These are phyloP conservation scores for Acinonyx jubatus DNA, from an alignment of 2,113 vertebrate genomes.

Conservation along the genomic window DNA sequence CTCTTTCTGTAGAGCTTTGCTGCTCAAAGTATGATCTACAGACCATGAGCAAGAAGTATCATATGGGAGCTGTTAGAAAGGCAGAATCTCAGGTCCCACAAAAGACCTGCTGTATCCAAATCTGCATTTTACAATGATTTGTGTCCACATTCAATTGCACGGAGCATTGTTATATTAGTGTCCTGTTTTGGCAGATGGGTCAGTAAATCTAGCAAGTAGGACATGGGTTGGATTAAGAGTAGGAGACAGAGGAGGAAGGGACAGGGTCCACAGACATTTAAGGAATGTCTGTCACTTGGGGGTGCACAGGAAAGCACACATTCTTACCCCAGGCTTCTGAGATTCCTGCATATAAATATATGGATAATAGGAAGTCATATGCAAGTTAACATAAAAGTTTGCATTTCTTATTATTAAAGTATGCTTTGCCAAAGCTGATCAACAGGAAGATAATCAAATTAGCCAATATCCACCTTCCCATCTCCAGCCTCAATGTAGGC, in stretches of 20 bases:
- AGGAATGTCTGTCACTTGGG: background rate
- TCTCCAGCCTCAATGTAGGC: background rate
- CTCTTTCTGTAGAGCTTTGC: background rate
- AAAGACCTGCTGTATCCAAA: background rate
- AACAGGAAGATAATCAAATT: background rate
- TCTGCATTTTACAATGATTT: background rate
- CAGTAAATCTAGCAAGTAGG: background rate
- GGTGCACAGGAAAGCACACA: background rate
- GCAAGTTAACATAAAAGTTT: background rate
- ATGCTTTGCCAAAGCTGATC: background rate
- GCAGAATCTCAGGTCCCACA: background rate
- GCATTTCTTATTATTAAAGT: background rate
- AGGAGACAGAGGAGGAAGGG: background rate
- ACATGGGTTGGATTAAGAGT: background rate
- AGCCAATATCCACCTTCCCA: background rate
- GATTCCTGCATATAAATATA: conserved; percentile 21
- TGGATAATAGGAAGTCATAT: background rate
- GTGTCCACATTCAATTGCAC: background rate
- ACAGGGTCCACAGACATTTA: background rate
- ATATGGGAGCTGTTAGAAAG: background rate
- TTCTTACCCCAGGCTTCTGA: background rate
- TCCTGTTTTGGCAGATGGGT: background rate
- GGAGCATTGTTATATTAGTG: background rate
- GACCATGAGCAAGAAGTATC: background rate
- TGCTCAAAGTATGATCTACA: background rate